These are phyloP conservation scores for Thryonomys swinderianus DNA, from an alignment of 2,113 vertebrate species.

Conservation along the genomic window DNA sequence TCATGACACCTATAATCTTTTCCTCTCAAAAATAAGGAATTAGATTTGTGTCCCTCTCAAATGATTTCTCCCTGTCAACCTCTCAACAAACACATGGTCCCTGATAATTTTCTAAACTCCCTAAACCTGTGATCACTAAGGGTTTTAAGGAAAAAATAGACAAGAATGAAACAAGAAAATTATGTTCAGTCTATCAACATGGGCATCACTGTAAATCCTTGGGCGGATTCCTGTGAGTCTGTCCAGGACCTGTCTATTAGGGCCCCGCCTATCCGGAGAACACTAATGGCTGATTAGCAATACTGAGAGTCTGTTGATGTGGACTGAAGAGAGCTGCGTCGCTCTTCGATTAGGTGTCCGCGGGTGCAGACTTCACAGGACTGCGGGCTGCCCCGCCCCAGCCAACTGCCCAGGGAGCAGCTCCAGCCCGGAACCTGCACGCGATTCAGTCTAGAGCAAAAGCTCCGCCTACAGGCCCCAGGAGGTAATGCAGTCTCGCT, in stretches of 20 bases:
- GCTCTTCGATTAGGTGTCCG: conserved; percentile 52
- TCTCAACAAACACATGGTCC: neutral
- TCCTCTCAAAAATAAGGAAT: conserved; percentile 33
- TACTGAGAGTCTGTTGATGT: conserved; percentile 56
- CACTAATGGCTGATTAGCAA: conserved; percentile 67
- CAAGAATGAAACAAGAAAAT: neutral
- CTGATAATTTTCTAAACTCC: conserved; percentile 1
- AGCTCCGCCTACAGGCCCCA: conserved; percentile 85
- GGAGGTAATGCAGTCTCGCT: conserved; percentile 29
- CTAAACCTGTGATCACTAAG: conserved; percentile 15
- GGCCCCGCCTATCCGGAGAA: conserved; percentile 59
- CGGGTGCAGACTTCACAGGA: conserved; percentile 33
- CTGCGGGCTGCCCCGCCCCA: neutral
- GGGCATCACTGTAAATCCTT: conserved; percentile 19
- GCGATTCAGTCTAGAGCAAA: conserved; percentile 79
- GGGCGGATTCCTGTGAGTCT: neutral
- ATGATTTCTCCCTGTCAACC: conserved; percentile 16
- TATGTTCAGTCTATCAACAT: neutral
- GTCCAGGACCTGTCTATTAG: too few species aligned
- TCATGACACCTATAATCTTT: neutral
- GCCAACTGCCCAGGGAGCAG: neutral
- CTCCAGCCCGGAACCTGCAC: neutral
- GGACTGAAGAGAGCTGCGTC: conserved; percentile 3
- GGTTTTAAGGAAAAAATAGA: neutral
- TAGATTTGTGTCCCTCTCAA: conserved; percentile 22